phyloP scores from a whole-genome alignment of 2,113 vertebrate species.

The Cyanoliseus patagonus region DNA sequence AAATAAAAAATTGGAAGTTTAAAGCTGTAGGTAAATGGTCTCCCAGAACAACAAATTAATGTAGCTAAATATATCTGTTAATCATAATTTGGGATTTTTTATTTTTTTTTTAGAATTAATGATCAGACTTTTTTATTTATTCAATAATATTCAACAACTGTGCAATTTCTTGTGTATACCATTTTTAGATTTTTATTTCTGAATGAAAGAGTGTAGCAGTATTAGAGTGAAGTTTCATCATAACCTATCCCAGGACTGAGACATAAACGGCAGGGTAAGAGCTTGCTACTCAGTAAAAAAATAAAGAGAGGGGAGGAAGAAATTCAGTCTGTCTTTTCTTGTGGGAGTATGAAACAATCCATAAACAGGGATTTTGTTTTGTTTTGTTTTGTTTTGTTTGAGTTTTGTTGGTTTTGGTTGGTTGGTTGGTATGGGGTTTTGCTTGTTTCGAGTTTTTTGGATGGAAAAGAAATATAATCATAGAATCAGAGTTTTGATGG shows the following conservation, averaged over 20 bases:
- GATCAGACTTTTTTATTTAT: neutral
- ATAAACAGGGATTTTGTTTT: neutral
- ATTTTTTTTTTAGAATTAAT: neutral
- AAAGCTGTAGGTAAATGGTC: neutral
- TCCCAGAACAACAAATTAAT: neutral
- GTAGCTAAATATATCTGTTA: neutral
- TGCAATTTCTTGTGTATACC: neutral
- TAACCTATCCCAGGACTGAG: neutral
- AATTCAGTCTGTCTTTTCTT: neutral
- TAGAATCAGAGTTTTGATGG: neutral
- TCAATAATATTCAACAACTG: neutral
- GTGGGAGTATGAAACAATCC: neutral
- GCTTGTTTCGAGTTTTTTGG: neutral
- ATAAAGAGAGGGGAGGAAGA: accelerated
- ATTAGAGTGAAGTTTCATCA: neutral
- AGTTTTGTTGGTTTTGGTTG: neutral
- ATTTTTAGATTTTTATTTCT: neutral
- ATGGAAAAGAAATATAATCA: neutral
- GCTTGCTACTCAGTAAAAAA: neutral
- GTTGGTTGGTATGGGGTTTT: neutral
- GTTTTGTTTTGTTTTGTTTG: neutral
- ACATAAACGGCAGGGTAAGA: neutral
- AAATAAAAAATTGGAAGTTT: neutral
- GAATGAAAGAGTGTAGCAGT: neutral
- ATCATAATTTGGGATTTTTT: neutral